phyloP scores from a whole-genome alignment of 2,888 invertebrate species.

The Cryptophagus acutangulus region DNA sequence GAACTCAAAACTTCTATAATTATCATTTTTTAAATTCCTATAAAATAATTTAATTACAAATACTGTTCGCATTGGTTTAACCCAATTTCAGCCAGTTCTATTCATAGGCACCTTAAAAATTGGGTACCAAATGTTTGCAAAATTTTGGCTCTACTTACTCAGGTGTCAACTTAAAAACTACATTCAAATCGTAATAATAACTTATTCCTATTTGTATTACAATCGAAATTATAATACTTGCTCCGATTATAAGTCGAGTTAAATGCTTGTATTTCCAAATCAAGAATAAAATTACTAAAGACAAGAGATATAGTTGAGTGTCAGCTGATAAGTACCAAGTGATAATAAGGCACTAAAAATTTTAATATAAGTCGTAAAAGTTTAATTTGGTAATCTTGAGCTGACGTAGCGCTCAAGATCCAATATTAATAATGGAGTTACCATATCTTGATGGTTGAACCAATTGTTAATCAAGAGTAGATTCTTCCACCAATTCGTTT shows the following conservation, averaged over 20 bases:
- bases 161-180: constrained; percentile 27
- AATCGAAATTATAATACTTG: constrained; percentile 19
- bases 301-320: constrained; percentile 18
- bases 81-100: too few relatives aligned
- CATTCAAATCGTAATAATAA: constrained; percentile 25
- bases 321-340: constrained; percentile 19
- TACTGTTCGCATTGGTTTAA: too few relatives aligned
- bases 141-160: constrained; percentile 23
- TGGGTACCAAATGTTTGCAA: constrained; percentile 1
- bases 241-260: constrained; percentile 12
- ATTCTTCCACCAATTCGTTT: constrained; percentile 16
- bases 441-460: constrained; percentile 12
- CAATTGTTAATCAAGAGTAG: constrained; percentile 17
- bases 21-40: constrained; percentile 28
- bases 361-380: too few relatives aligned
- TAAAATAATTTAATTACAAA: constrained; percentile 14
- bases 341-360: constrained; percentile 18
- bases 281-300: constrained; percentile 11
- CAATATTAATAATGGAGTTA: constrained; percentile 6
- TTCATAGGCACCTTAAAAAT: too few relatives aligned
- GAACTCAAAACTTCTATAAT: constrained; percentile 28
- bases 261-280: constrained; percentile 6
- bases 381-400: too few relatives aligned
- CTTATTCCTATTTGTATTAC: constrained; percentile 21
- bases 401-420: too few relatives aligned